Evolutionary conservation across 2,797 vertebrate genomes (phyloP), one percentile per base, ranked within the genome.

Genomic region (Parotocinclus haroldoi): DNA sequence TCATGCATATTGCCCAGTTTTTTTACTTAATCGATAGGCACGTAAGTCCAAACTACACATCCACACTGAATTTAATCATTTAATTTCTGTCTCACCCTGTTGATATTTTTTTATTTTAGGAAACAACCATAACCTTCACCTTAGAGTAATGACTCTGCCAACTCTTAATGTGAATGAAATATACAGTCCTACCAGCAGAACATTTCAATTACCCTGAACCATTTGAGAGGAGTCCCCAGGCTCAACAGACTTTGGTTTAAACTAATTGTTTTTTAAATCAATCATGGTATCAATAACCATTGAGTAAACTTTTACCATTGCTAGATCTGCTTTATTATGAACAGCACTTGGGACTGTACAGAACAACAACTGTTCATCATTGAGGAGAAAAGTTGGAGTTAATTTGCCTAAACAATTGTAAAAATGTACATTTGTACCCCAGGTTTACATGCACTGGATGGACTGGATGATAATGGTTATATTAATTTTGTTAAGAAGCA

Each of bases 291-390:
- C 46, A 7, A 7, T 44, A 60, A 64, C 46, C 69, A 56, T 66
- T 55, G 71, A 75, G 44, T 63, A 59, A 36, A 54, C 53, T 61
- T 76, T 62, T 27, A 27, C 27, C 49, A 53, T 79, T 72, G 56
- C n/a, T 8, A 18, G 16, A 66, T 40, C 12, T 36, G 40, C 17
- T 77, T 79, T 84, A 75, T 80, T 77, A 77, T 71, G 66, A 63
- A 64, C 68, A 76, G 58, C 66, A 72, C 49, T 75, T 67, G 72
- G 66, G 16, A 59, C 55, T 42, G 63, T 14, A 68, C 67, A 69
- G 76, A 62, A 79, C 67, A 69, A 75, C 60, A 79, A 78, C 54
- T 48, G 10, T 48, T 19, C 14, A 16, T 19, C 19, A 45, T 36
- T 51, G 58, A 68, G 76, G 69, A 52, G 58, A 27, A 27, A 5